phyloP scores from a whole-genome alignment of 2,888 invertebrate species.

The Ganaspis brasiliensis region DNA sequence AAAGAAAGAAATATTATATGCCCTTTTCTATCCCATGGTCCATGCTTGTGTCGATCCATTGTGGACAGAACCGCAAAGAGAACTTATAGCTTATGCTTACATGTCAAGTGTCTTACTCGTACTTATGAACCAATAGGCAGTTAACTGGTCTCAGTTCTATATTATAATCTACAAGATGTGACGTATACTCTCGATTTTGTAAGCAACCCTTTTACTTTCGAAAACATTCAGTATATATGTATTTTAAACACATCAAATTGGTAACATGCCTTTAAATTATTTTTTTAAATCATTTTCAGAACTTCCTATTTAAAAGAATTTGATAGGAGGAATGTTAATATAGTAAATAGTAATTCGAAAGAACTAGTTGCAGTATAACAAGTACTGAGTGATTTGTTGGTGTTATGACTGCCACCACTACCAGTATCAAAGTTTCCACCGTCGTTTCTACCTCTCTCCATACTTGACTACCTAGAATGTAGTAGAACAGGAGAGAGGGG shows the following conservation, averaged over 20 bases:
- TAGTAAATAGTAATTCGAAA: slow-evolving; percentile 13
- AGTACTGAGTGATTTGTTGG: slow-evolving; percentile 21
- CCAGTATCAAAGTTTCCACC: slow-evolving; percentile 58
- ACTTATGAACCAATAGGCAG: slow-evolving; percentile 16
- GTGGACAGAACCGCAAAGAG: too few relatives aligned
- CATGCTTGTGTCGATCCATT: too few relatives aligned
- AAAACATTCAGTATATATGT: not conserved
- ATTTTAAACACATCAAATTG: too few relatives aligned
- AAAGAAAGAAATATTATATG: too few relatives aligned
- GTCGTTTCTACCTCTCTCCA: slow-evolving; percentile 55
- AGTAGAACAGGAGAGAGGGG: slow-evolving; percentile 49
- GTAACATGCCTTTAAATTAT: too few relatives aligned
- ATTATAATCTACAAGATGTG: not conserved
- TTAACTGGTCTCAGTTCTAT: not conserved
- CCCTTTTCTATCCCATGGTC: too few relatives aligned
- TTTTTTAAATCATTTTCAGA: too few relatives aligned
- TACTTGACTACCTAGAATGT: slow-evolving; percentile 67
- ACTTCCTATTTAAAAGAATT: too few relatives aligned
- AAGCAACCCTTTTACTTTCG: slow-evolving; percentile 25
- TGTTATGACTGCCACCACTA: slow-evolving; percentile 52
- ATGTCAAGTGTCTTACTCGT: slow-evolving; percentile 8
- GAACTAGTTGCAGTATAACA: slow-evolving; percentile 5
- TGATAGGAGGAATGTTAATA: not conserved
- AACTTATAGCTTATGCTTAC: not conserved
- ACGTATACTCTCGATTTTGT: slow-evolving; percentile 40